Evolutionary conservation across 1,140 invertebrate species (phyloP).

Genomic region (Apocrypta bakeri): DNA sequence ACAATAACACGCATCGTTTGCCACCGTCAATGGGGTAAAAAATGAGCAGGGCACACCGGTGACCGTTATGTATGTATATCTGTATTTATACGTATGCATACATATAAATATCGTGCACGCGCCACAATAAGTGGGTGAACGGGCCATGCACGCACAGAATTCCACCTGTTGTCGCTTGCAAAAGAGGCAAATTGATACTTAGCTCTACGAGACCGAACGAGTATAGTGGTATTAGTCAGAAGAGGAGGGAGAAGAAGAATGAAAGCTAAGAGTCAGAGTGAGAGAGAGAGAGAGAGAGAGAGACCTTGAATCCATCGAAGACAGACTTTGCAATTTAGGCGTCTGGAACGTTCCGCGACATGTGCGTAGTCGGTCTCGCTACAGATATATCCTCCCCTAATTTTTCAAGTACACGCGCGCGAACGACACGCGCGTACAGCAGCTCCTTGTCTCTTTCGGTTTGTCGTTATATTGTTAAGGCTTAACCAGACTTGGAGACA

Average conservation of each 20-base stretch:
- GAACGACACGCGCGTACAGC: not conserved
- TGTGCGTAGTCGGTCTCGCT: not conserved
- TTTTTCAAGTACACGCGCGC: conserved; percentile 15
- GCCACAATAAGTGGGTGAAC: conserved; percentile 2
- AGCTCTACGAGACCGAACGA: not conserved
- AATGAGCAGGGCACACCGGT: not conserved
- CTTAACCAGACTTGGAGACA: not conserved
- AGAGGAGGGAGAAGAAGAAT: not conserved
- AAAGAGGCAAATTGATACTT: conserved; percentile 16
- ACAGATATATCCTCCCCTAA: conserved; percentile 21
- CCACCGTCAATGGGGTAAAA: not conserved
- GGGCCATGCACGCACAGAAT: not conserved
- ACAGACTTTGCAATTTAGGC: conserved; percentile 27
- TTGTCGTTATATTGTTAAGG: not conserved
- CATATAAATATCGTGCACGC: too few species aligned
- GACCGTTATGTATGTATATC: not conserved
- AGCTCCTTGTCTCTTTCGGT: not conserved
- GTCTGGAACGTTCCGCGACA: conserved; percentile 19
- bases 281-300: not conserved
- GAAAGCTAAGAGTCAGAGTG: not conserved
- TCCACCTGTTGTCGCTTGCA: conserved; percentile 22
- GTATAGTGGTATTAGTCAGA: not conserved
- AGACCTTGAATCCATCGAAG: conserved; percentile 25
- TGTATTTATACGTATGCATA: too few species aligned
- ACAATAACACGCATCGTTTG: not conserved